These are phyloP conservation scores for Calameuta idolon DNA, from an alignment of 2,888 invertebrate species.

Conservation along the genomic window DNA sequence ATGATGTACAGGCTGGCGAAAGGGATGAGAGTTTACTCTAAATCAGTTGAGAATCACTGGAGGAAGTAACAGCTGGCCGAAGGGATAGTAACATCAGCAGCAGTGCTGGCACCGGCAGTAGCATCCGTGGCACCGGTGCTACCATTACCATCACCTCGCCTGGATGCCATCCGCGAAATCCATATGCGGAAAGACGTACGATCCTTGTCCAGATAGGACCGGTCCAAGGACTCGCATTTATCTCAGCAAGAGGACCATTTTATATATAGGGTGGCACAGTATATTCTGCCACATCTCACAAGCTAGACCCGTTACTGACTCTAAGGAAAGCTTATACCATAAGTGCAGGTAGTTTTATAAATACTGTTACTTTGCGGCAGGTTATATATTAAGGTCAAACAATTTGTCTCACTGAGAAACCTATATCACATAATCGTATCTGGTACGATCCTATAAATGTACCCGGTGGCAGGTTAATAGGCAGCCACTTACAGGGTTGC, in stretches of 20 bases:
- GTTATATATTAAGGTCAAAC: not conserved
- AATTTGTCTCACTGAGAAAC: not conserved
- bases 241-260: not conserved
- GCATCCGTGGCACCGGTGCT: constrained; percentile 35
- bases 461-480: not conserved
- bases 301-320: not conserved
- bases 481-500: not conserved
- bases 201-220: not conserved
- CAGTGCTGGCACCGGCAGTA: constrained; percentile 37
- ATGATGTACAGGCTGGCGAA: not conserved
- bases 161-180: constrained; percentile 20
- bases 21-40: not conserved
- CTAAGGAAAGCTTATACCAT: not conserved
- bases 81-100: constrained; percentile 49
- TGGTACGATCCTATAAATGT: not conserved
- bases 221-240: not conserved
- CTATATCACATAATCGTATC: not conserved
- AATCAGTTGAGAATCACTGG: constrained; percentile 41
- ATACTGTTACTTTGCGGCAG: not conserved
- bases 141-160: constrained; percentile 37
- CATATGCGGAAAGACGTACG: constrained; percentile 15
- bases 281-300: not conserved
- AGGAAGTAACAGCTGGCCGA: constrained; percentile 53
- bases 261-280: not conserved
- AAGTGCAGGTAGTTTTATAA: not conserved